phyloP scores from a whole-genome alignment of 2,888 invertebrate genomes.

The Andrena dorsata region DNA sequence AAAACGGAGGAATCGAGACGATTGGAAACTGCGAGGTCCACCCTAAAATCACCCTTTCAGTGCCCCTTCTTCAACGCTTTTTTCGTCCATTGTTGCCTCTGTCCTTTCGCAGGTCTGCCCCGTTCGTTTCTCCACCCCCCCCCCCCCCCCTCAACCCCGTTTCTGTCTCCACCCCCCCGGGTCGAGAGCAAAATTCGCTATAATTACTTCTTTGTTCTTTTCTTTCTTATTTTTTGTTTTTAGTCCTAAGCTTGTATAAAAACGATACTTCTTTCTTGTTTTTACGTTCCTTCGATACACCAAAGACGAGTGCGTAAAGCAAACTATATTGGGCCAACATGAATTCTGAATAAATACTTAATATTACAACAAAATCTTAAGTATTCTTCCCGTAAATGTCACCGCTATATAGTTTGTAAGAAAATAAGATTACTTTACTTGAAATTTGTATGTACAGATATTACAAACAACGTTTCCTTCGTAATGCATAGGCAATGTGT shows the following conservation, averaged over 20 bases:
- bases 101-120: slow-evolving; percentile 28
- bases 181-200: slow-evolving; percentile 28
- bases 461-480: slow-evolving; percentile 79
- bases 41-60: background rate
- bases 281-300: slow-evolving; percentile 62
- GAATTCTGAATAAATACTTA: slow-evolving; percentile 80
- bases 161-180: background rate
- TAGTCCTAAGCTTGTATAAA: slow-evolving; percentile 74
- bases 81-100: slow-evolving; percentile 5
- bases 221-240: slow-evolving; percentile 10
- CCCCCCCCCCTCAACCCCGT: background rate
- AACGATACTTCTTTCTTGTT: slow-evolving; percentile 65
- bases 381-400: slow-evolving; percentile 78
- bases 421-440: slow-evolving; percentile 84
- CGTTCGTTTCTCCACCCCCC: background rate
- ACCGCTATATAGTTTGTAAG: slow-evolving; percentile 82
- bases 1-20: slow-evolving; percentile 43
- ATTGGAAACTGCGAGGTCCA: slow-evolving; percentile 7
- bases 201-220: slow-evolving; percentile 15
- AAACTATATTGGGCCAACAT: slow-evolving; percentile 80
- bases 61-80: slow-evolving; percentile 32
- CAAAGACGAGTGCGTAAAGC: slow-evolving; percentile 75
- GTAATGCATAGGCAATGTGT: slow-evolving; percentile 76
- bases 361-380: slow-evolving; percentile 79
- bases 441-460: slow-evolving; percentile 83